Percentiles rank a stretch among this genome's conserved stretches.
phyloP scores from a whole-genome alignment of 1,140 invertebrate species.

The Diprion similis region DNA sequence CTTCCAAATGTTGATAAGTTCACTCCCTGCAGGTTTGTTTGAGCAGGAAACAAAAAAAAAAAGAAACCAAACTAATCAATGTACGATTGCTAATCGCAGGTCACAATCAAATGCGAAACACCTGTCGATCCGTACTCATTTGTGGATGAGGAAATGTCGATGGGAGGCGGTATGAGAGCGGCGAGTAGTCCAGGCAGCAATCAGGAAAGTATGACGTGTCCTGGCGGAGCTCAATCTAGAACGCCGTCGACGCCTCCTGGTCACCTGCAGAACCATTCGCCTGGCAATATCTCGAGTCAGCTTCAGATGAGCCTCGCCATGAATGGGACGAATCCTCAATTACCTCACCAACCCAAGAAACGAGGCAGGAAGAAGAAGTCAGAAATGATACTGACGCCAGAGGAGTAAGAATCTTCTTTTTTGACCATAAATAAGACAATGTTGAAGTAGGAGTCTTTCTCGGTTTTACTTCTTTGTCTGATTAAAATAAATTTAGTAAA shows the following conservation, averaged over 20 bases:
- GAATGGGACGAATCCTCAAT: slow-evolving; percentile 62
- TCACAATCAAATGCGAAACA: slow-evolving; percentile 69
- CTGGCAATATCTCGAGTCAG: slow-evolving; percentile 41
- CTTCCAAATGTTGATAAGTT: too few species aligned
- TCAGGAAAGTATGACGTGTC: slow-evolving; percentile 48
- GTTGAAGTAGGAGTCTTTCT: slow-evolving; percentile 20
- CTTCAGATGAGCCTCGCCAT: slow-evolving; percentile 54
- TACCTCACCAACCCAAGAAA: slow-evolving; percentile 77
- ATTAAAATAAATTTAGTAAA: not conserved
- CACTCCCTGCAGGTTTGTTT: too few species aligned
- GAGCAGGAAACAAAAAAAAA: too few species aligned
- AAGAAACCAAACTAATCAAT: too few species aligned
- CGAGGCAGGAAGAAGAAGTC: slow-evolving; percentile 82
- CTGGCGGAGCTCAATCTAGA: slow-evolving; percentile 46
- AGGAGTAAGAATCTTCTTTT: slow-evolving; percentile 53
- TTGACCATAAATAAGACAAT: not conserved
- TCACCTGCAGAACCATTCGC: slow-evolving; percentile 3
- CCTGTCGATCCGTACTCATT: slow-evolving; percentile 81
- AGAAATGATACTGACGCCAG: slow-evolving; percentile 62
- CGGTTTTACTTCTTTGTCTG: slow-evolving; percentile 1
- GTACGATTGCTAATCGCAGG: slow-evolving; percentile 37
- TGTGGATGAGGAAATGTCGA: slow-evolving; percentile 75
- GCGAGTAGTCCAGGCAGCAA: slow-evolving; percentile 55
- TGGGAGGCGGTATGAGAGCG: slow-evolving; percentile 51
- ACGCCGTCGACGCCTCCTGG: slow-evolving; percentile 53